These are phyloP conservation scores for Drosophila leontia DNA, from an alignment of 1,140 invertebrate species.

Conservation along the genomic window DNA sequence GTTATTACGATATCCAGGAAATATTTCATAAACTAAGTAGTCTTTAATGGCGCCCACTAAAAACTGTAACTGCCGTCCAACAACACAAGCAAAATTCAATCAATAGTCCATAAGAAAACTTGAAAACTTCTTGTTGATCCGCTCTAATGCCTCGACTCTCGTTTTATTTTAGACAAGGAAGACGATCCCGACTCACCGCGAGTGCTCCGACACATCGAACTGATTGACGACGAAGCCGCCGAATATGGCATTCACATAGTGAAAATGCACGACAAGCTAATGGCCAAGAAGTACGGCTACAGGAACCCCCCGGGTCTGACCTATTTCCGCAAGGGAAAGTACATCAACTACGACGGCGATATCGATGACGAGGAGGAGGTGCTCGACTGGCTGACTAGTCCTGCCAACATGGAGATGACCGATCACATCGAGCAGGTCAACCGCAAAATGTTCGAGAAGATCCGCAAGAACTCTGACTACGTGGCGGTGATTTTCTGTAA, in stretches of 20 bases:
- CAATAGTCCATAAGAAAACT: constrained; percentile 18
- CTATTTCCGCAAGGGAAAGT: constrained; percentile 95
- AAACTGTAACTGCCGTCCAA: constrained; percentile 83
- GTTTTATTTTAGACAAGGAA: constrained; percentile 89
- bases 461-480: constrained; percentile 95
- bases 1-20: constrained; percentile 48
- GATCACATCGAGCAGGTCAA: constrained; percentile 97
- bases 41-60: constrained; percentile 68
- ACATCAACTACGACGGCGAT: constrained; percentile 96
- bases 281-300: constrained; percentile 97
- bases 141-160: not conserved
- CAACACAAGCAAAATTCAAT: constrained; percentile 37
- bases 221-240: constrained; percentile 95
- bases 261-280: constrained; percentile 94
- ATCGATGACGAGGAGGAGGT: constrained; percentile 97
- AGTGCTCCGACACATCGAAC: constrained; percentile 93
- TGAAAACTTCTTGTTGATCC: not conserved
- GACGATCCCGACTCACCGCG: constrained; percentile 91
- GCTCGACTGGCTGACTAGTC: constrained; percentile 96
- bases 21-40: constrained; percentile 18
- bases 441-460: constrained; percentile 96
- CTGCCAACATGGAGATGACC: constrained; percentile 96
- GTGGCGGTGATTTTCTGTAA: constrained; percentile 98
- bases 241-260: constrained; percentile 97
- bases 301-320: constrained; percentile 95